These are phyloP conservation scores for Phylloscopus trochiloides DNA, from an alignment of 2,113 vertebrate species.

Conservation along the genomic window DNA sequence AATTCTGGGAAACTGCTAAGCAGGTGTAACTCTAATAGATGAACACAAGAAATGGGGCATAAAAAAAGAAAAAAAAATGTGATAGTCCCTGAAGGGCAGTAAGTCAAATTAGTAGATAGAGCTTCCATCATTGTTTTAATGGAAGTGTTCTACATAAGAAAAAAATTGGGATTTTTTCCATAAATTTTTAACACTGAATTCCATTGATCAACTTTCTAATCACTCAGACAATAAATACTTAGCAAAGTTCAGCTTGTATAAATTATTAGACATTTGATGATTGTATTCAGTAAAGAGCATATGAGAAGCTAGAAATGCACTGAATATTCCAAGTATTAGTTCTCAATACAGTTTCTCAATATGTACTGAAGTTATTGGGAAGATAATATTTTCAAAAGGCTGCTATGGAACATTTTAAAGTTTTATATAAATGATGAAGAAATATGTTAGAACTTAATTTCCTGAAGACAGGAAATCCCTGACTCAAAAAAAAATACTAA, in stretches of 20 bases:
- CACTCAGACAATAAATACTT: neutral
- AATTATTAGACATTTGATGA: neutral
- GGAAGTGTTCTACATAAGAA: neutral
- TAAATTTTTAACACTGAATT: neutral
- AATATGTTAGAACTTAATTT: neutral
- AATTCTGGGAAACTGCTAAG: neutral
- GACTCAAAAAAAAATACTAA: neutral
- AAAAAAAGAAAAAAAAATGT: neutral
- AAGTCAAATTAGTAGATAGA: neutral
- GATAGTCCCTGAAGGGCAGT: neutral
- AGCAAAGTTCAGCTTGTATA: neutral
- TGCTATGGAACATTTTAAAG: neutral
- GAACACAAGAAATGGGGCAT: fast-evolving
- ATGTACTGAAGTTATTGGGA: neutral
- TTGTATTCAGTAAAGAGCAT: neutral
- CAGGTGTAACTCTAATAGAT: neutral
- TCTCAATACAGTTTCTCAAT: neutral
- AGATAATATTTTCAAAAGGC: neutral
- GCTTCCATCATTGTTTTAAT: neutral
- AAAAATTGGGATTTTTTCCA: neutral
- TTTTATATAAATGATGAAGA: neutral
- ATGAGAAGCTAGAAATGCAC: neutral
- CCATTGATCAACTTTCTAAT: neutral
- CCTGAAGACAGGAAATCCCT: neutral
- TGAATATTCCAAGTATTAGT: neutral